A percentile compares a stretch with the other conserved stretches of the same genome.
phyloP scores from a whole-genome alignment of 2,888 invertebrate genomes.

The Diloba caeruleocephala region DNA sequence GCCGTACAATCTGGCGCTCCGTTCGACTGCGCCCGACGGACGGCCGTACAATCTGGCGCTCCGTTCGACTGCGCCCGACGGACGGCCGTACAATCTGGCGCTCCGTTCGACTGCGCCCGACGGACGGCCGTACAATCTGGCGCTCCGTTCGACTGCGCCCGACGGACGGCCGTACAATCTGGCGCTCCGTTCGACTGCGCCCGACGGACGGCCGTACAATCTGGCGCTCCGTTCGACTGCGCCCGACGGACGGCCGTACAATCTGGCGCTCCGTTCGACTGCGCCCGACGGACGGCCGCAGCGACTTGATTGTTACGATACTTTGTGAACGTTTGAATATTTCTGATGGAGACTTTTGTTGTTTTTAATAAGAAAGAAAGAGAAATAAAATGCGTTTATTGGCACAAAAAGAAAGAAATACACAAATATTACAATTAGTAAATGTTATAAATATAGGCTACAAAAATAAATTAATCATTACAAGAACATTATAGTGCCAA shows the following conservation, averaged over 20 bases:
- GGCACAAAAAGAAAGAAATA: too few relatives aligned
- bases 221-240: conserved; percentile 26
- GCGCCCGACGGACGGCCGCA: conserved; percentile 14
- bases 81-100: too few relatives aligned
- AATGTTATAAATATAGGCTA: too few relatives aligned
- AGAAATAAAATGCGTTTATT: too few relatives aligned
- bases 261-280: too few relatives aligned
- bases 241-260: too few relatives aligned
- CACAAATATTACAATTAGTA: too few relatives aligned
- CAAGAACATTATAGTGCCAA: too few relatives aligned
- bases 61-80: conserved; percentile 15
- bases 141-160: conserved; percentile 14
- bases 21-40: neutral
- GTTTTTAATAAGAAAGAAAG: conserved; percentile 24
- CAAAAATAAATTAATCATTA: too few relatives aligned
- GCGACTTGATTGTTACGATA: conserved; percentile 33
- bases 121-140: conserved; percentile 38
- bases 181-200: conserved; percentile 2
- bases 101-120: neutral
- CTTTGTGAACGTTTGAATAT: conserved; percentile 47
- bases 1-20: too few relatives aligned
- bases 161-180: too few relatives aligned
- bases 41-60: conserved; percentile 41
- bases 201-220: conserved; percentile 19
- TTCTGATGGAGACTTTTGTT: conserved; percentile 17